These are phyloP conservation scores for Bos indicus DNA, from an alignment of 2,113 vertebrate genomes.

Conservation along the genomic window DNA sequence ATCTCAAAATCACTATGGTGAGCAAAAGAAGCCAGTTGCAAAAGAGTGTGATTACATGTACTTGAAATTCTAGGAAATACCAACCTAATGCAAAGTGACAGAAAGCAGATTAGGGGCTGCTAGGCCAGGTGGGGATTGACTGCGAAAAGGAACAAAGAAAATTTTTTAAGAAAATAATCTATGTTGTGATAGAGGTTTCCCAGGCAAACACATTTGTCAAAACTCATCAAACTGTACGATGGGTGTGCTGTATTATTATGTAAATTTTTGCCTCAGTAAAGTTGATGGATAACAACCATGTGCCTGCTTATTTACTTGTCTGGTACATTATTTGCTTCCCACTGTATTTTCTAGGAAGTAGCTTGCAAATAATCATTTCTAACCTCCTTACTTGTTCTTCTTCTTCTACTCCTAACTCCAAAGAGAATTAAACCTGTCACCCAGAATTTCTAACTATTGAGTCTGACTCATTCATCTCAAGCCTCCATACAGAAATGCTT, in stretches of 20 bases:
- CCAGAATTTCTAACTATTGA: not conserved
- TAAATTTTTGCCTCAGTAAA: not conserved
- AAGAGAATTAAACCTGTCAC: not conserved
- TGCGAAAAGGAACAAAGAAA: not conserved
- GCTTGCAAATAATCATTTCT: not conserved
- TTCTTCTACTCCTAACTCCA: not conserved
- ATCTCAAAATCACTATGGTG: not conserved
- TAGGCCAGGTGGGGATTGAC: not conserved
- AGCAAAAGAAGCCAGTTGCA: not conserved
- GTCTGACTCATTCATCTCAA: not conserved
- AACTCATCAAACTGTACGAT: not conserved
- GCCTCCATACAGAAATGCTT: not conserved
- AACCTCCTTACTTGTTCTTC: not conserved
- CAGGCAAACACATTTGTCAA: not conserved
- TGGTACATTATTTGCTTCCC: not conserved
- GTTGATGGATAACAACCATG: not conserved
- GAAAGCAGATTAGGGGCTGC: not conserved
- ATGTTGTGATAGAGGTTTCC: not conserved
- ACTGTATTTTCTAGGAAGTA: not conserved
- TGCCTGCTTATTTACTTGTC: not conserved
- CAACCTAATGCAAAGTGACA: not conserved
- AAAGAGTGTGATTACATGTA: not conserved
- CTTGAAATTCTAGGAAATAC: slow-evolving; percentile 3
- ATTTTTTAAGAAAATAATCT: not conserved
- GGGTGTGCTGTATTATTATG: not conserved